phyloP scores from a whole-genome alignment of 2,113 vertebrate genomes.

The Phyllostomus hastatus region DNA sequence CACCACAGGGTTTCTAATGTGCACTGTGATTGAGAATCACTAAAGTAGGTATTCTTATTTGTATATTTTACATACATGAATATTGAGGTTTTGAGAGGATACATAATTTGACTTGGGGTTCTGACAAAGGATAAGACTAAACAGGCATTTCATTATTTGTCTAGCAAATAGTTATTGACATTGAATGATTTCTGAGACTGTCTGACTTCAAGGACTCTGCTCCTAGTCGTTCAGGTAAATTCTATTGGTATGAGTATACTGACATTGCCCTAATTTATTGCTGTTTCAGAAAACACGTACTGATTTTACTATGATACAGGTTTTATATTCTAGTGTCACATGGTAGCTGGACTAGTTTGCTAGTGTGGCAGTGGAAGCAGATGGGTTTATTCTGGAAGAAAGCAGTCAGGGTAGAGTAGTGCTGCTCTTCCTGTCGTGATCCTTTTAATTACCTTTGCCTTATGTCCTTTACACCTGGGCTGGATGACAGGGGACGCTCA shows the following conservation, averaged over 20 bases:
- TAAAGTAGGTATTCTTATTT: not conserved
- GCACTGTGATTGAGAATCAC: not conserved
- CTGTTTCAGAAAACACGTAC: not conserved
- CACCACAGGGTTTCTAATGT: not conserved
- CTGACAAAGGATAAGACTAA: not conserved
- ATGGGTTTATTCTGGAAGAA: not conserved
- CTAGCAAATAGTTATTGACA: not conserved
- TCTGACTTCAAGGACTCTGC: not conserved
- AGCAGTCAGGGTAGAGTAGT: not conserved
- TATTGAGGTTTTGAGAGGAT: not conserved
- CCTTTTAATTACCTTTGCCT: not conserved
- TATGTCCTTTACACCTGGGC: not conserved
- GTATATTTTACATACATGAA: not conserved
- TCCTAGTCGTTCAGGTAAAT: not conserved
- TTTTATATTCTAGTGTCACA: conserved; percentile 19
- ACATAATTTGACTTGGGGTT: not conserved
- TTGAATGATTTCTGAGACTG: not conserved
- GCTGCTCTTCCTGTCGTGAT: not conserved
- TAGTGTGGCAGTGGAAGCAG: not conserved
- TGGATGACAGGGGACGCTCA: not conserved
- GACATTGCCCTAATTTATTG: not conserved
- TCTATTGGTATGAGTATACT: not conserved
- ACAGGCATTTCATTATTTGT: conserved; percentile 5
- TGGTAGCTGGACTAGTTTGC: not conserved
- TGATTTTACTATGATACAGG: not conserved